phyloP scores from a whole-genome alignment of 2,113 vertebrate genomes.

The Anoplopoma fimbria region DNA sequence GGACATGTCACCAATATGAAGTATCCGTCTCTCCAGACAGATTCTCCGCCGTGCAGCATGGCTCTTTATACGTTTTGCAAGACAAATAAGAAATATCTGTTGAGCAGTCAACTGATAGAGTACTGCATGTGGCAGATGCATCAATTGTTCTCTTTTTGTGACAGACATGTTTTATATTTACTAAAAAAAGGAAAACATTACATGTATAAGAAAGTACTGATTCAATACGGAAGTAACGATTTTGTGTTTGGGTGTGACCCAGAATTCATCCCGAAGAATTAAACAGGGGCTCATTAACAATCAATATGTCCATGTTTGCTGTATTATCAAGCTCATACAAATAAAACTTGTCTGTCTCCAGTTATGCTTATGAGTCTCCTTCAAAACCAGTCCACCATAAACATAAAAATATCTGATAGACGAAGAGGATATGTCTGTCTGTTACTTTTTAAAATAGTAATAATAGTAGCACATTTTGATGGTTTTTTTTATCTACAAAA shows the following conservation, averaged over 20 bases:
- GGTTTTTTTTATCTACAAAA: background rate
- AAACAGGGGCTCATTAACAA: slow-evolving; percentile 4
- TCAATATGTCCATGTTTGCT: background rate
- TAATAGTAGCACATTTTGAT: background rate
- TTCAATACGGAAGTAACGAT: slow-evolving; percentile 59
- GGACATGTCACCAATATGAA: slow-evolving; percentile 5
- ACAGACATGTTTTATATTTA: background rate
- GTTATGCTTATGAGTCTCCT: background rate
- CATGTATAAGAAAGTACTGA: slow-evolving; percentile 4
- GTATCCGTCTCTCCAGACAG: background rate
- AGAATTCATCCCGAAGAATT: slow-evolving; percentile 25
- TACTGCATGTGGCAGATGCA: background rate
- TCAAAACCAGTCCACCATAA: background rate
- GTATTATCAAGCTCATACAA: background rate
- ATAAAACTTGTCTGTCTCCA: background rate
- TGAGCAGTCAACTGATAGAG: background rate
- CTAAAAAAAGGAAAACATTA: background rate
- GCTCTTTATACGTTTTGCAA: background rate
- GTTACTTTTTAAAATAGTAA: background rate
- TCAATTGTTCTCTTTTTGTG: background rate
- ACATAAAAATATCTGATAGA: background rate
- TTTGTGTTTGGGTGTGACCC: slow-evolving; percentile 48
- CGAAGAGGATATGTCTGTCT: background rate
- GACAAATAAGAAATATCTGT: background rate
- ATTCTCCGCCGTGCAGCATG: background rate